Evolutionary conservation across 2,113 vertebrate genomes (phyloP).

Genomic region (Eolophus roseicapilla): DNA sequence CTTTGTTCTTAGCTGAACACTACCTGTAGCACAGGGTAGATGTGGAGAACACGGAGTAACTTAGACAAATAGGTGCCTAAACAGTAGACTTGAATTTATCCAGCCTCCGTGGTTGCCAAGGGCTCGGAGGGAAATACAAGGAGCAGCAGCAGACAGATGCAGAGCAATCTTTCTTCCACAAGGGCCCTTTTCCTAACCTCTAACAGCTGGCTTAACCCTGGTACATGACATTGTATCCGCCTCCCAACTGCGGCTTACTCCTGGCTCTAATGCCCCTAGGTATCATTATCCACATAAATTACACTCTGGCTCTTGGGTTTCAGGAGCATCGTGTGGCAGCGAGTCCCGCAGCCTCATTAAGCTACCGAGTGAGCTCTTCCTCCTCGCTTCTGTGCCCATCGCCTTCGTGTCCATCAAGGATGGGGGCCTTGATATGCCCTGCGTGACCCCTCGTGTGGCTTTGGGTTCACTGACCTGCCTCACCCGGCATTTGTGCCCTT

Average conservation of each 20-base stretch:
- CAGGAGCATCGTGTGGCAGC: background rate
- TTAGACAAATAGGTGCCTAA: background rate
- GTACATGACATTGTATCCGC: background rate
- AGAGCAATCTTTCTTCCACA: background rate
- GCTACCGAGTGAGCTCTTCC: background rate
- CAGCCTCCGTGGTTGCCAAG: background rate
- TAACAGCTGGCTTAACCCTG: background rate
- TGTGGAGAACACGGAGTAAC: background rate
- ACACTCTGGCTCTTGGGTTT: conserved; percentile 16
- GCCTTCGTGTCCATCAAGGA: rapidly evolving
- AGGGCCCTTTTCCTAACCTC: background rate
- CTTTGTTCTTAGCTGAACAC: background rate
- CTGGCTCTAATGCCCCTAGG: background rate
- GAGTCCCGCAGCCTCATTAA: background rate
- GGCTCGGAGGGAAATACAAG: background rate
- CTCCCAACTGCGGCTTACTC: background rate
- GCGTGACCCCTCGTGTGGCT: background rate
- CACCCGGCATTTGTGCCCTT: background rate
- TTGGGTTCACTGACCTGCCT: background rate
- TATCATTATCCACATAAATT: background rate
- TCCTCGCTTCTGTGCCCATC: background rate
- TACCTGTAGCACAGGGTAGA: background rate
- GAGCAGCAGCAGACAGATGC: background rate
- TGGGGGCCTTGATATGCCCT: background rate
- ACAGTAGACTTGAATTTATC: rapidly evolving